A percentile compares a stretch with the other conserved stretches of the same genome.
Evolutionary conservation across 2,888 invertebrate genomes (phyloP).

Genomic region (Drosophila pseudotalamancana): DNA sequence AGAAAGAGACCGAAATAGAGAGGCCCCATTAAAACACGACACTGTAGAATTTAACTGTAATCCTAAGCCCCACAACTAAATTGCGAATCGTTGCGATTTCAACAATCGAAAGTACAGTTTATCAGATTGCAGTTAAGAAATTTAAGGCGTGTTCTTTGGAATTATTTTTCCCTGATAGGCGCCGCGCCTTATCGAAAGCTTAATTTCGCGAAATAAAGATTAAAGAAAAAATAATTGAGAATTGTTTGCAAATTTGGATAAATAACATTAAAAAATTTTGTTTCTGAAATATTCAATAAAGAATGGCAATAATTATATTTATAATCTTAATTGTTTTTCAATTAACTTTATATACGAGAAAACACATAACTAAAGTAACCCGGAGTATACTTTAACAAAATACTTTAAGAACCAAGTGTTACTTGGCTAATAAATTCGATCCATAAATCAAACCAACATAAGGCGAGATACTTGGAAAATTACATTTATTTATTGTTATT

Average conservation of each 20-base stretch:
- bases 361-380: no score
- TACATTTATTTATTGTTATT: background rate
- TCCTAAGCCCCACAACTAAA: slow-evolving; percentile 32
- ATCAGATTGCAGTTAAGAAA: slow-evolving; percentile 4
- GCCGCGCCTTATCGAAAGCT: background rate
- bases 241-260: background rate
- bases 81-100: background rate
- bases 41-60: slow-evolving; percentile 18
- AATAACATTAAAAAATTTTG: no score
- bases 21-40: slow-evolving; percentile 12
- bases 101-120: slow-evolving; percentile 34
- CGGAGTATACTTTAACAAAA: no score
- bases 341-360: no score
- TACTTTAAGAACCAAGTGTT: no score
- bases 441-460: no score
- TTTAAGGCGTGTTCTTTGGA: background rate
- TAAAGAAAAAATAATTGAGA: background rate
- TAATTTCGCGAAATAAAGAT: no score
- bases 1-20: background rate
- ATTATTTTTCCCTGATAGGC: background rate
- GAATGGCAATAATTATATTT: no score
- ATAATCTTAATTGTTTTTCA: no score
- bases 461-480: no score
- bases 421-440: no score
- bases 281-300: no score